Conservation (phyloP, 2,113 vertebrate genomes). For the Rhinogobius similis region DNA sequence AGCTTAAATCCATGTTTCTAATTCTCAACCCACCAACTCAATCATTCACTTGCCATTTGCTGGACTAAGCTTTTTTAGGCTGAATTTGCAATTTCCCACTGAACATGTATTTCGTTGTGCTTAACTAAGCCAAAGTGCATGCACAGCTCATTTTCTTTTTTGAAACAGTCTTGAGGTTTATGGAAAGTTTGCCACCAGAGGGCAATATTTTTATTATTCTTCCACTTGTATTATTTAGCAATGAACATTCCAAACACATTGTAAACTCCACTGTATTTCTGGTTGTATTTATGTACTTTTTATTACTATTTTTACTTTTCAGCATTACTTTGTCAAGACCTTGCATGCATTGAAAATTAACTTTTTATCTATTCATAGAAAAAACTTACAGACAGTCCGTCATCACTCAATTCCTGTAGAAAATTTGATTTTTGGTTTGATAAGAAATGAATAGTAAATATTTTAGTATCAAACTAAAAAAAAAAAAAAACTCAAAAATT, state of each 20-base stretch:
- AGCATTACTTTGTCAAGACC: too few species aligned
- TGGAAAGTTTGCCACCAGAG: not conserved
- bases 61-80: not conserved
- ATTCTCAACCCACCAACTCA: not conserved
- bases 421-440: not conserved
- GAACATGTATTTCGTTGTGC: not conserved
- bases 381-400: not conserved
- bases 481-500: not conserved
- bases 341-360: too few species aligned
- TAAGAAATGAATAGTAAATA: not conserved
- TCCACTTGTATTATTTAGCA: not conserved
- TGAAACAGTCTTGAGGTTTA: not conserved
- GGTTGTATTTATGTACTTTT: too few species aligned
- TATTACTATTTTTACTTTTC: too few species aligned
- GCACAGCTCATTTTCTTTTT: not conserved
- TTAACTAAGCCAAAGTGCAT: not conserved
- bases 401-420: not conserved
- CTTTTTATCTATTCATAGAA: not conserved
- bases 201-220: not conserved
- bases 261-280: too few species aligned
- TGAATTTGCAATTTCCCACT: not conserved
- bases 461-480: too few species aligned
- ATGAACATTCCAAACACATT: too few species aligned
- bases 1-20: constrained; percentile 7
- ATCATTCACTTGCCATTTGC: constrained; percentile 3